phyloP scores from a whole-genome alignment of 2,113 vertebrate genomes.

The Boulengeromyrus knoepffleri region DNA sequence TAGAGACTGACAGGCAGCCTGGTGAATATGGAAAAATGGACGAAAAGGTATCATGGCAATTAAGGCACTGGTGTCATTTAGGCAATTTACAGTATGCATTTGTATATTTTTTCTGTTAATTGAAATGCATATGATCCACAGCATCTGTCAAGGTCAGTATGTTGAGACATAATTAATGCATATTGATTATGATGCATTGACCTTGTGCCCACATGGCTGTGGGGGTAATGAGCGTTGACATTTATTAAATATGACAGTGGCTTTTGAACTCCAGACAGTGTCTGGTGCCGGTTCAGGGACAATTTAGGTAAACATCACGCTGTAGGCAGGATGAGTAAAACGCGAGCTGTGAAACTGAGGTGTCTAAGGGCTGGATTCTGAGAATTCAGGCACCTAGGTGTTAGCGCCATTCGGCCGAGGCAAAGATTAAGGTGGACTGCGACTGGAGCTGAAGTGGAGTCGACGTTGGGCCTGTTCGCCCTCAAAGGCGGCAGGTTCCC shows the following conservation, averaged over 20 bases:
- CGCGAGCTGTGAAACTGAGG: not conserved
- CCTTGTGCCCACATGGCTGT: not conserved
- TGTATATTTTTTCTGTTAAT: not conserved
- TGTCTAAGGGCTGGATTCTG: not conserved
- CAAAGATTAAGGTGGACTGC: not conserved
- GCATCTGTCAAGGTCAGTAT: not conserved
- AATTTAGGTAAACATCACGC: not conserved
- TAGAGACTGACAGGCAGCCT: not conserved
- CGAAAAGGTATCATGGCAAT: not conserved
- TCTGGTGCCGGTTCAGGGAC: not conserved
- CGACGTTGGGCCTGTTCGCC: not conserved
- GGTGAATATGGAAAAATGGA: not conserved
- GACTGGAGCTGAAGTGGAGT: not conserved
- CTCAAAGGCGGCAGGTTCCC: not conserved
- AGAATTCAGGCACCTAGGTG: not conserved
- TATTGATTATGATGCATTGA: not conserved
- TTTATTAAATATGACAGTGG: not conserved
- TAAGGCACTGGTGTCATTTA: not conserved
- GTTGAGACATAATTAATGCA: not conserved
- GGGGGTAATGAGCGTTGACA: not conserved
- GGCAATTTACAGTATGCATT: not conserved
- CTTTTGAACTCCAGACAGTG: not conserved
- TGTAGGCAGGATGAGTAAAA: not conserved
- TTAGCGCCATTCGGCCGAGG: not conserved
- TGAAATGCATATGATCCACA: not conserved